phyloP scores from a whole-genome alignment of 2,797 vertebrate genomes.

The Mastacembelus armatus region DNA sequence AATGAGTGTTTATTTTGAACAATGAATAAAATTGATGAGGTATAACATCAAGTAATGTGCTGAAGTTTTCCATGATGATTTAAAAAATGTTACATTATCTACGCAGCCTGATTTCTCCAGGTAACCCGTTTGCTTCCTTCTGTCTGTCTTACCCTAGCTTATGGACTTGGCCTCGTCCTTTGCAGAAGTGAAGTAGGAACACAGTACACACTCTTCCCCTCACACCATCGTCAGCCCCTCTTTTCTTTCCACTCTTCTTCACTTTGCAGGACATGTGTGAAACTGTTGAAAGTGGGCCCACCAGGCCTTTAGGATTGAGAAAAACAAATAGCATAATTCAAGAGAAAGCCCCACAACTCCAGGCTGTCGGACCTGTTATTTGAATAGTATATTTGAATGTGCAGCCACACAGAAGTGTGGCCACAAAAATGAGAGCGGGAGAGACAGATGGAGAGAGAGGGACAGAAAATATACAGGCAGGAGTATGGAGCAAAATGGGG shows the following conservation, averaged over 20 bases:
- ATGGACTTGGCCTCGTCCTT: neutral
- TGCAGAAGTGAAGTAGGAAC: neutral
- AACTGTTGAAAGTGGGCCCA: slow-evolving; percentile 79
- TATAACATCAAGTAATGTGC: too few species aligned
- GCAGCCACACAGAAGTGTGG: slow-evolving; percentile 24
- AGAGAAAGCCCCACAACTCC: slow-evolving; percentile 65
- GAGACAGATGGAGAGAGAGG: slow-evolving; percentile 21
- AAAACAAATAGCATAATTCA: slow-evolving; percentile 84
- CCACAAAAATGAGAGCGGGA: slow-evolving; percentile 16
- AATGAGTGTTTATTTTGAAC: too few species aligned
- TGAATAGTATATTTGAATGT: slow-evolving; percentile 48
- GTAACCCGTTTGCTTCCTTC: too few species aligned
- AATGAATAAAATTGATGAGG: too few species aligned
- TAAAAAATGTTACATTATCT: too few species aligned
- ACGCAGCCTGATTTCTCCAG: too few species aligned
- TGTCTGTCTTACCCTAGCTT: neutral
- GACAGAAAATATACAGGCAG: slow-evolving; percentile 3
- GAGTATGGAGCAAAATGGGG: slow-evolving; percentile 17
- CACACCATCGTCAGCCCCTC: slow-evolving; percentile 15
- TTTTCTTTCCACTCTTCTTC: slow-evolving; percentile 34
- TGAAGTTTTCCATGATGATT: too few species aligned
- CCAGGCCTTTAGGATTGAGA: slow-evolving; percentile 66
- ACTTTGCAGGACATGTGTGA: slow-evolving; percentile 65
- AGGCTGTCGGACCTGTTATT: slow-evolving; percentile 65
- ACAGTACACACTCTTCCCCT: neutral